Conservation (phyloP, 2,888 invertebrate species). For the Pycnomerus fuliginosus region DNA sequence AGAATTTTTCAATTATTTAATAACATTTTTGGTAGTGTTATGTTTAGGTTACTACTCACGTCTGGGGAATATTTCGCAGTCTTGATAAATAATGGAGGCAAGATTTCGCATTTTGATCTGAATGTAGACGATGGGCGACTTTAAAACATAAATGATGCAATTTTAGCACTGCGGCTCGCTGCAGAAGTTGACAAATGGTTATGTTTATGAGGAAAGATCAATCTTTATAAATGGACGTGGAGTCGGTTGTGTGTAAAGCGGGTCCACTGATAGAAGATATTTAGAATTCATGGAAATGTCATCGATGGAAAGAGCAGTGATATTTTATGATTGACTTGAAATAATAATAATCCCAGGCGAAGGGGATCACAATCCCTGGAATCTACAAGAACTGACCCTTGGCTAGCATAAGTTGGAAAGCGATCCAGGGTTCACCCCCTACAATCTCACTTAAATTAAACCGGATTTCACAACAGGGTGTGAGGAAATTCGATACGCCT, state of each 20-base stretch:
- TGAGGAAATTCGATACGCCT: constrained; percentile 42
- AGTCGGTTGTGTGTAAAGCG: constrained; percentile 31
- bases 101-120: constrained; percentile 17
- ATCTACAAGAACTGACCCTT: constrained; percentile 37
- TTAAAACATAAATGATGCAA: constrained; percentile 40
- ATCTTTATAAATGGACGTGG: constrained; percentile 46
- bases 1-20: background rate
- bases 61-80: constrained; percentile 10
- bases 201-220: constrained; percentile 45
- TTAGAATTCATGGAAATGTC: constrained; percentile 53
- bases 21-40: background rate
- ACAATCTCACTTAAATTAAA: constrained; percentile 48
- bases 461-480: constrained; percentile 47
- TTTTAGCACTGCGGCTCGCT: constrained; percentile 32
- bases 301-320: constrained; percentile 49
- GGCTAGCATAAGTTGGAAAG: constrained; percentile 26
- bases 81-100: constrained; percentile 20
- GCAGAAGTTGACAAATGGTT: constrained; percentile 45
- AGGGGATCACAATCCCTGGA: constrained; percentile 22
- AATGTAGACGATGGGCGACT: constrained; percentile 25
- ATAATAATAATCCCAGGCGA: constrained; percentile 36
- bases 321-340: constrained; percentile 52
- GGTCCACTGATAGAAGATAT: constrained; percentile 39
- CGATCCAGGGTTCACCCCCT: constrained; percentile 30
- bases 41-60: constrained; percentile 5